Conservation (phyloP, 2,888 invertebrate species). For the Drosophila pseudotakahashii region DNA sequence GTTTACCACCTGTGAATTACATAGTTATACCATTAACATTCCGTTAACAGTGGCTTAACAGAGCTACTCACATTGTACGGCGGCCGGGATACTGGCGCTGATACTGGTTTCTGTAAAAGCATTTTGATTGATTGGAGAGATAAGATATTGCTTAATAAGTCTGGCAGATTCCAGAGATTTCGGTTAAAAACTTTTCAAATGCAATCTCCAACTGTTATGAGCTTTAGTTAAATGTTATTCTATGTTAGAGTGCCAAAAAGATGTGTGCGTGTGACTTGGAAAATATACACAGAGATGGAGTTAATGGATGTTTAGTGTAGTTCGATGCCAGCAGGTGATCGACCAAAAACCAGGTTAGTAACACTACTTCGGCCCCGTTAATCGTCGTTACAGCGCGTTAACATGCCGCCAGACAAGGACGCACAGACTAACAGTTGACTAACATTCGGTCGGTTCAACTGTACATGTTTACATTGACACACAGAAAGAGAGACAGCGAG, state of each 20-base stretch:
- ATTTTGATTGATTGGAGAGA: slow-evolving; percentile 37
- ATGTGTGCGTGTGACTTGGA: slow-evolving; percentile 50
- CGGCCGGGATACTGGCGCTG: slow-evolving; percentile 84
- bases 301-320: slow-evolving; percentile 53
- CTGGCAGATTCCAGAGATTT: slow-evolving; percentile 17
- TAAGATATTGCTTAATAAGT: slow-evolving; percentile 19
- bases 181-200: slow-evolving; percentile 23
- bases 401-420: slow-evolving; percentile 54
- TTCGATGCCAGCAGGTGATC: slow-evolving; percentile 44
- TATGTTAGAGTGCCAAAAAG: slow-evolving; percentile 56
- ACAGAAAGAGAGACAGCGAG: slow-evolving; percentile 39
- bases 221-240: slow-evolving; percentile 50
- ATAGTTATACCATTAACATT: neutral
- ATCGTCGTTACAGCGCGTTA: slow-evolving; percentile 54
- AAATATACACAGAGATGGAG: slow-evolving; percentile 75
- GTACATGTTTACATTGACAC: slow-evolving; percentile 51
- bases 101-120: slow-evolving; percentile 81
- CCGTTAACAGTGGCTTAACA: neutral
- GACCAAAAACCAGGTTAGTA: slow-evolving; percentile 60
- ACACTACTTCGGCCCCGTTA: slow-evolving; percentile 48
- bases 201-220: slow-evolving; percentile 61
- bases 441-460: slow-evolving; percentile 60
- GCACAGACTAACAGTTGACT: slow-evolving; percentile 49
- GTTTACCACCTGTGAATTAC: slow-evolving; percentile 83
- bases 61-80: slow-evolving; percentile 83